Conservation (phyloP, 35 echinoderm and acorn worm species). For the Nesometra sesokonis region DNA sequence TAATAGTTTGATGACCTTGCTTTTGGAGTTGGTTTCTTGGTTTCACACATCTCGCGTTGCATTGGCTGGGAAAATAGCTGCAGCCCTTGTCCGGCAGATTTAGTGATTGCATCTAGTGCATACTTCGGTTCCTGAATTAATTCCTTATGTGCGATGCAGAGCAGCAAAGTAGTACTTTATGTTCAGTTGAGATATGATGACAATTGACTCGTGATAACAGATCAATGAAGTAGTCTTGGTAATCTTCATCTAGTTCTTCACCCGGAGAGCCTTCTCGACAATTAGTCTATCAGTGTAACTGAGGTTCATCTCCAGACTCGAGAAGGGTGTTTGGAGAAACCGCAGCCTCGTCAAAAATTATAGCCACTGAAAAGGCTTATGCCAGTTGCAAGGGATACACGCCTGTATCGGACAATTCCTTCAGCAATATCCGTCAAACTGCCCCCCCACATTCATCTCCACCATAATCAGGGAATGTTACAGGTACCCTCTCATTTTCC, state of each 20-base stretch:
- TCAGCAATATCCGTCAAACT: background rate
- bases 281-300: background rate
- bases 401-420: background rate
- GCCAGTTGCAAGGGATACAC: conserved; percentile 2
- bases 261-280: conserved; percentile 4
- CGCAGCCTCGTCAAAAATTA: background rate
- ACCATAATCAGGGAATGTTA: background rate
- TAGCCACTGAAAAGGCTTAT: background rate
- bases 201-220: conserved; percentile 10
- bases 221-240: conserved; percentile 17
- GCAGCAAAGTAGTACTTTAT: background rate
- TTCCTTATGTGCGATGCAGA: conserved; percentile 14
- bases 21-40: conserved; percentile 3
- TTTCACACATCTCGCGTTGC: background rate
- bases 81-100: background rate
- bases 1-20: conserved; percentile 1
- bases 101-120: conserved; percentile 8
- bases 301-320: background rate
- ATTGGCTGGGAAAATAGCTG: background rate
- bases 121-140: conserved; percentile 19
- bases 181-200: background rate
- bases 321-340: background rate
- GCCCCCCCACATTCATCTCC: conserved; percentile 24
- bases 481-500: conserved; percentile 7
- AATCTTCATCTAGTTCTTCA: background rate